Base-by-base conservation (phyloP, 2,888 invertebrate species). In the Leptarthrus brevirostris region DNA sequence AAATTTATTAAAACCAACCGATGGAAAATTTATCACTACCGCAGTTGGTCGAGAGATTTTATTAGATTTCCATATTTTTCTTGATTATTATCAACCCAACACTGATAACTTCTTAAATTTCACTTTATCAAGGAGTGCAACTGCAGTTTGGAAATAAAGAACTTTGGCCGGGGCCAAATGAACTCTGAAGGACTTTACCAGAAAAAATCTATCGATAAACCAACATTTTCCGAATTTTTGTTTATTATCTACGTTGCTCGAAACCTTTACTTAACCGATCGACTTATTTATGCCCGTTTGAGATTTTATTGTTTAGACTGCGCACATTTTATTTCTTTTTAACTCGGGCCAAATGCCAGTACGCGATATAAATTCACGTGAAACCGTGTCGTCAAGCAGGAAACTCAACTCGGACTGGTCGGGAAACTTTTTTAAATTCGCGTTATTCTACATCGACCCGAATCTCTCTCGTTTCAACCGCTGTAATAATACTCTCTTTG, bases 101-200 rank as follows among this genome's bases (percentile, higher is more conserved):
- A 3, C 40, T 12, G 12, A 40, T 40, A 40, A 18, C 2, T 52
- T 52, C 18, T 10, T 10, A 20, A 20, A 20, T 18, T 52, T 52
- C 22, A 52, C 52, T 12, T 22, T 22, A 10, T 8, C n/a, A 52
- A 52, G 5, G 20, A 8, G 18, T 52, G 8, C 16, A 20, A 52
- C 52, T 20, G 3, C 16, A 52, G 18, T 12, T 8, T 24, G 64
- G 64, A 44, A 64, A 44, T 30, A 14, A 6, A 69, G 52, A 52
- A 69, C 49, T 52, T 69, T 69, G 69, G 52, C 69, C 69, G 69
- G 34, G 52, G 30, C 49, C 52, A 52, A 52, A 12, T 52, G 69
- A 30, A 18, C 52, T 69, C 34, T 52, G 34, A 69, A 52, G 52
- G 52, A 52, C 30, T 69, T 69, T 49, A 2, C 49, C 18, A 6